A percentile compares a stretch with the other conserved stretches of the same genome.
Evolutionary conservation across 64 coral and sea anemone genomes (phyloP).

Genomic region (Trachythela sp.): DNA sequence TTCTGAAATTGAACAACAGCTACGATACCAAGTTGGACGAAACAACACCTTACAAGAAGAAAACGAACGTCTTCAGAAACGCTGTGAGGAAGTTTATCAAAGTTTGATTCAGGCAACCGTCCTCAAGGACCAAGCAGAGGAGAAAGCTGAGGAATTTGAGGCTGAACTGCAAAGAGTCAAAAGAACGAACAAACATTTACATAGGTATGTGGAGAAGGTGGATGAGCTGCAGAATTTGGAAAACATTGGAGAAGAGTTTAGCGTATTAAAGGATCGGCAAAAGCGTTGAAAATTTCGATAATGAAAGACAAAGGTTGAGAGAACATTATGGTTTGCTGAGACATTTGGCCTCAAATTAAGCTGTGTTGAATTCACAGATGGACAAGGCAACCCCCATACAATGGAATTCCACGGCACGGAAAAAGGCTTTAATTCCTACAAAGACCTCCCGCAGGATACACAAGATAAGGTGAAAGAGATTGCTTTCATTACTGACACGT

Average conservation of each 20-base stretch:
- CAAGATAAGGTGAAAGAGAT: no score
- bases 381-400: not conserved
- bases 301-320: conserved; percentile 1
- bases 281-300: not conserved
- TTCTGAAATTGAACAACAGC: not conserved
- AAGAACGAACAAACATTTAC: not conserved
- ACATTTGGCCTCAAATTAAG: not conserved
- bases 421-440: no score
- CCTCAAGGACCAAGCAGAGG: not conserved
- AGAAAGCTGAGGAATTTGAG: not conserved
- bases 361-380: not conserved
- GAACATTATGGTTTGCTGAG: not conserved
- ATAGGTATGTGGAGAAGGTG: not conserved
- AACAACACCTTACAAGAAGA: not conserved
- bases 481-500: no score
- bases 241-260: not conserved
- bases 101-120: not conserved
- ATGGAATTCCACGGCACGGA: not conserved
- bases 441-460: no score
- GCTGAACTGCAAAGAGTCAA: not conserved
- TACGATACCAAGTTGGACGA: not conserved
- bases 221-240: not conserved
- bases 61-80: not conserved
- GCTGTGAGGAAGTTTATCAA: not conserved
- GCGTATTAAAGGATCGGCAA: not conserved